A percentile compares a stretch with the other conserved stretches of the same genome.
Conservation (phyloP, 2,888 invertebrate species). For the Eurois occulta region DNA sequence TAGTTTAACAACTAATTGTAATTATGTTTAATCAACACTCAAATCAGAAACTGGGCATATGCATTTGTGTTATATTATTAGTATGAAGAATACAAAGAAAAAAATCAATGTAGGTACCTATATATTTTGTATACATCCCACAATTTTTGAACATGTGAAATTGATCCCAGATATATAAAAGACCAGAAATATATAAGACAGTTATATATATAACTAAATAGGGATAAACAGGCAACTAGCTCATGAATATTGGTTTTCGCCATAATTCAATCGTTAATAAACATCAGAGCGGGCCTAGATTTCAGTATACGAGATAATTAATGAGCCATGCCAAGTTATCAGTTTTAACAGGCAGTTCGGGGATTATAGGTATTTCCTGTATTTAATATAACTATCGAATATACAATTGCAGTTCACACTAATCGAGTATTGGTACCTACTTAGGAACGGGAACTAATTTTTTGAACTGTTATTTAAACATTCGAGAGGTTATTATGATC, state of each 20-base stretch:
- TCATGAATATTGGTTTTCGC: background rate
- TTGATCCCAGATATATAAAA: too few relatives aligned
- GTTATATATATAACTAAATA: background rate
- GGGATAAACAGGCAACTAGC: too few relatives aligned
- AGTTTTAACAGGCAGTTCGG: conserved; percentile 1
- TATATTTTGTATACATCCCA: too few relatives aligned
- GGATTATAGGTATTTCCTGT: background rate
- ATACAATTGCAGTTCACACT: background rate
- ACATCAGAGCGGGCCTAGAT: background rate
- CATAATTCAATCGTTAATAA: background rate
- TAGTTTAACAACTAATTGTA: too few relatives aligned
- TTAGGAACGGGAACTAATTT: too few relatives aligned
- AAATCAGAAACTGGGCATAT: background rate
- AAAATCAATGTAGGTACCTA: background rate
- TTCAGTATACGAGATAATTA: background rate
- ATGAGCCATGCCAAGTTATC: too few relatives aligned
- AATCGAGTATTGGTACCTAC: background rate
- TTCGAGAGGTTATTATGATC: too few relatives aligned
- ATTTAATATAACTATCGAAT: background rate
- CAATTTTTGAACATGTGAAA: background rate
- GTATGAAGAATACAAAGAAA: background rate
- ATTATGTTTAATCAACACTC: too few relatives aligned
- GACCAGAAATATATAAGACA: too few relatives aligned
- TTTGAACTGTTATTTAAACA: too few relatives aligned
- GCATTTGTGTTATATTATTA: background rate